Conservation (phyloP, 2,797 vertebrate species). For the Phalloptychus januarius region DNA sequence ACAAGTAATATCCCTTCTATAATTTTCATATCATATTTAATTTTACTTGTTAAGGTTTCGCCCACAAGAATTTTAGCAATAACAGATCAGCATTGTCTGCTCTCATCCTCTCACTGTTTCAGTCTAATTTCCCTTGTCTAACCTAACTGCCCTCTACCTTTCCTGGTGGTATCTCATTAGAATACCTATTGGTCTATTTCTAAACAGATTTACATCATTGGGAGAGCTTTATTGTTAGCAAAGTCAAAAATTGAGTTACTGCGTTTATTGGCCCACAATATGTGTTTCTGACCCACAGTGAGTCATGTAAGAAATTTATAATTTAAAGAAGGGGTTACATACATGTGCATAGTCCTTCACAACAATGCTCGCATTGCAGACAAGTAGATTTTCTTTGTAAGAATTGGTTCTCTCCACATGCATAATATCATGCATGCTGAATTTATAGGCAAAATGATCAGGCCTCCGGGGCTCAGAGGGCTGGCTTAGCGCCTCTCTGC, state of each 20-base stretch:
- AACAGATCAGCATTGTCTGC: constrained; percentile 44
- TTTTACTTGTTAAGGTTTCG: background rate
- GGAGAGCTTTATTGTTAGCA: constrained; percentile 21
- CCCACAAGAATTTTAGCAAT: background rate
- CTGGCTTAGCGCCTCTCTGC: constrained; percentile 65
- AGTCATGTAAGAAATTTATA: background rate
- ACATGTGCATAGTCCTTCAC: background rate
- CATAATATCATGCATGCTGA: constrained; percentile 33
- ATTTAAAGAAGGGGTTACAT: background rate
- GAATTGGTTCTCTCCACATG: constrained; percentile 23
- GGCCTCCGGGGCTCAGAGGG: constrained; percentile 61
- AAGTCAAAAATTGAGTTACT: constrained; percentile 25
- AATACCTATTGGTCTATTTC: constrained; percentile 38
- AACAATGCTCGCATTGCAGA: constrained; percentile 3
- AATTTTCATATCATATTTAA: constrained; percentile 39
- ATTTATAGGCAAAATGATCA: constrained; percentile 60
- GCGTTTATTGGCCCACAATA: constrained; percentile 1
- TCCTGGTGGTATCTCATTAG: constrained; percentile 53
- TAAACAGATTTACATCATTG: constrained; percentile 33
- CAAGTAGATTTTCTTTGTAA: background rate
- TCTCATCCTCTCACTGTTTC: constrained; percentile 44
- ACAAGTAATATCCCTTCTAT: background rate
- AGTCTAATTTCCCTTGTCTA: constrained; percentile 61
- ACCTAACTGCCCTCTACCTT: constrained; percentile 42
- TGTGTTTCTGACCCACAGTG: background rate